phyloP scores from a whole-genome alignment of 1,140 invertebrate genomes.

The Maconellicoccus hirsutus region DNA sequence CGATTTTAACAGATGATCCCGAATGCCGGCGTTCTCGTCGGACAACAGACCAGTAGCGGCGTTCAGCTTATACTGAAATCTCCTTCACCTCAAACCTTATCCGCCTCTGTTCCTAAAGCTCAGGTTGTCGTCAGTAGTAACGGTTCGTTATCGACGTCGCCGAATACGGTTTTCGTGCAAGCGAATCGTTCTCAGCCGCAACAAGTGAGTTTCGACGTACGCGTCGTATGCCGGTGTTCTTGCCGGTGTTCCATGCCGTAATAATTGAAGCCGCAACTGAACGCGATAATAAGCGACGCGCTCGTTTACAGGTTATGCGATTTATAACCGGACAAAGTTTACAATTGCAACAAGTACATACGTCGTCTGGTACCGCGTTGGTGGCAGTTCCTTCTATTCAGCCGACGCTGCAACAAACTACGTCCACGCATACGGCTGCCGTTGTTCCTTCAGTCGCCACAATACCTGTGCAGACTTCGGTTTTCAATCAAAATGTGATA shows the following conservation, averaged over 20 bases:
- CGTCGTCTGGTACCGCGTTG: conserved; percentile 38
- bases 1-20: conserved; percentile 30
- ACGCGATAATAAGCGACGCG: too few relatives aligned
- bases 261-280: background rate
- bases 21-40: conserved; percentile 33
- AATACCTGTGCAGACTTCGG: conserved; percentile 14
- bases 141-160: background rate
- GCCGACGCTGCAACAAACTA: conserved; percentile 25
- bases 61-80: conserved; percentile 36
- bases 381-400: conserved; percentile 34
- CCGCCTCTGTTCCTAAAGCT: conserved; percentile 14
- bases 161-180: conserved; percentile 16
- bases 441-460: conserved; percentile 19
- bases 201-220: background rate
- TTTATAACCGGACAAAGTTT: conserved; percentile 35
- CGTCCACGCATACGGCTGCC: conserved; percentile 24
- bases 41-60: conserved; percentile 35
- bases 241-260: background rate
- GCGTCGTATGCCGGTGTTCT: background rate
- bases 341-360: conserved; percentile 41
- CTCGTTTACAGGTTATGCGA: conserved; percentile 31
- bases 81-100: conserved; percentile 28
- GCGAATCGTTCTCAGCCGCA: conserved; percentile 6
- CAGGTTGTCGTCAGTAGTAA: conserved; percentile 14
- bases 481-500: conserved; percentile 21